phyloP scores from a whole-genome alignment of 2,888 invertebrate species.

The Machimus rusticus region DNA sequence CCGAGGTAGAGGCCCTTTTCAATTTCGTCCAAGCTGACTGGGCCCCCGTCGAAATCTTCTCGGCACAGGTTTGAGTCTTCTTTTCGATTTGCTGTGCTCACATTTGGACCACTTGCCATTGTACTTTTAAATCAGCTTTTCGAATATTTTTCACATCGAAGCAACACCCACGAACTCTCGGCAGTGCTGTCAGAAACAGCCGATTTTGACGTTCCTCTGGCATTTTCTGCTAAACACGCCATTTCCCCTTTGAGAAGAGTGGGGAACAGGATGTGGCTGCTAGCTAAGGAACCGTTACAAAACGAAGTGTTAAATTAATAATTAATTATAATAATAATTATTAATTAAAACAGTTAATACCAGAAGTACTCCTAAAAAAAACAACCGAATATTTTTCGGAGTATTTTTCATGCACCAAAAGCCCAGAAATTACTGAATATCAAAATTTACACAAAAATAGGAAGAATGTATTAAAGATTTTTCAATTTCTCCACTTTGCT shows the following conservation, averaged over 20 bases:
- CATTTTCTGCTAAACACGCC: neutral
- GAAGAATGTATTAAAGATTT: too few relatives aligned
- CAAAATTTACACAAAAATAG: too few relatives aligned
- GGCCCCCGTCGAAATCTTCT: slow-evolving; percentile 63
- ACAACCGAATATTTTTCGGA: too few relatives aligned
- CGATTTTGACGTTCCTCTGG: neutral
- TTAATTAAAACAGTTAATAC: too few relatives aligned
- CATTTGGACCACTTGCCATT: neutral
- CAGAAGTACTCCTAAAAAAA: too few relatives aligned
- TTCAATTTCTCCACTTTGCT: too few relatives aligned
- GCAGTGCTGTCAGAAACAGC: neutral
- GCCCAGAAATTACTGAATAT: too few relatives aligned
- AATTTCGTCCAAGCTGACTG: slow-evolving; percentile 61
- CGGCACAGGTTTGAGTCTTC: slow-evolving; percentile 53
- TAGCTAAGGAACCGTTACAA: neutral
- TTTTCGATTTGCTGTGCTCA: slow-evolving; percentile 33
- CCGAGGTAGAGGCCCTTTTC: slow-evolving; percentile 60
- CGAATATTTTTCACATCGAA: neutral
- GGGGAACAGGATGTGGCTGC: neutral
- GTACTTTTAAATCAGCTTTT: neutral
- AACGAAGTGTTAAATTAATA: too few relatives aligned
- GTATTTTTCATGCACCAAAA: too few relatives aligned
- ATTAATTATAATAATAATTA: too few relatives aligned
- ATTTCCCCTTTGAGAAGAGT: neutral
- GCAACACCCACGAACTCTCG: neutral